These are phyloP conservation scores for Myiagra hebetior DNA, from an alignment of 2,113 vertebrate genomes.

Conservation along the genomic window DNA sequence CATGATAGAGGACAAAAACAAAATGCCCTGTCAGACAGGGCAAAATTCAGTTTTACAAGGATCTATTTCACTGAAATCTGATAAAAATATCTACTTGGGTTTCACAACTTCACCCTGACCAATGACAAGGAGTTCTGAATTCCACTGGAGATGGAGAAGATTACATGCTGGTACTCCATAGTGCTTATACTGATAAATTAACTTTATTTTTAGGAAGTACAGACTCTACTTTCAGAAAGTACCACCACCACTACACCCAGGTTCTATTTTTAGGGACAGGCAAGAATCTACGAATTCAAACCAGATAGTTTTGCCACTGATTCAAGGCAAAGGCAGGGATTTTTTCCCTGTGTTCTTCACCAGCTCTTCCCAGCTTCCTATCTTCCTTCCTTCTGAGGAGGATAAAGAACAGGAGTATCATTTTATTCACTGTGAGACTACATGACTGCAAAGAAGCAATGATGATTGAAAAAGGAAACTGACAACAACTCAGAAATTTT, in stretches of 20 bases:
- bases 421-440: not conserved
- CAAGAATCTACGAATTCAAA: not conserved
- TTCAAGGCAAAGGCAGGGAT: not conserved
- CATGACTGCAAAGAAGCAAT: not conserved
- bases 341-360: not conserved
- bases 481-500: not conserved
- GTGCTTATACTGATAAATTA: not conserved
- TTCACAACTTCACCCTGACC: not conserved
- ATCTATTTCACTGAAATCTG: not conserved
- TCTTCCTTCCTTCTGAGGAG: not conserved
- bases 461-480: not conserved
- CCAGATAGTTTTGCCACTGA: not conserved
- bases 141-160: not conserved
- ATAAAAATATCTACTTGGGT: not conserved
- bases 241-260: not conserved
- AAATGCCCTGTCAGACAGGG: not conserved
- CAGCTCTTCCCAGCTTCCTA: not conserved
- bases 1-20: not conserved
- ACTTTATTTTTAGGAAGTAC: slow-evolving; percentile 31
- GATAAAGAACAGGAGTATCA: not conserved
- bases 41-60: not conserved
- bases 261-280: not conserved
- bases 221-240: not conserved
- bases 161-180: not conserved
- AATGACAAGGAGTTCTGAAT: not conserved